Conservation (phyloP, 2,113 vertebrate genomes). For the Anguilla japonica region DNA sequence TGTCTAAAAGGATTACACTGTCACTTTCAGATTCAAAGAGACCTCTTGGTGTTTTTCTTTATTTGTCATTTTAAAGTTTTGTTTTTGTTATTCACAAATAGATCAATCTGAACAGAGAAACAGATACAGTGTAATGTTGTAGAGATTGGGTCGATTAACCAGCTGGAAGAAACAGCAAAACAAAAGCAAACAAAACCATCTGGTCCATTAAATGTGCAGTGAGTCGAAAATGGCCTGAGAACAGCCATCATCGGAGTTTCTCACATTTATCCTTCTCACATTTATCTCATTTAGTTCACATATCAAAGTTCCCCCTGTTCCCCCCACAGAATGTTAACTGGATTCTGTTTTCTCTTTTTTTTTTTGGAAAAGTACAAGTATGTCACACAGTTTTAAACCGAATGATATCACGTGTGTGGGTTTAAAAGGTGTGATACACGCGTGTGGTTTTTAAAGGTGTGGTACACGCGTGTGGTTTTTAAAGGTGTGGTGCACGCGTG, state of each 20-base stretch:
- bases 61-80: background rate
- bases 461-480: background rate
- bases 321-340: background rate
- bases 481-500: no score
- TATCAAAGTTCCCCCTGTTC: background rate
- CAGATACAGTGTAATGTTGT: background rate
- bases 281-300: no score
- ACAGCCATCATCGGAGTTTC: background rate
- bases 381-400: background rate
- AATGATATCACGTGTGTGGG: no score
- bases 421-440: no score
- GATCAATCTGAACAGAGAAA: background rate
- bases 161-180: conserved; percentile 5
- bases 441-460: background rate
- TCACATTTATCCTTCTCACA: background rate
- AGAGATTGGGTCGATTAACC: background rate
- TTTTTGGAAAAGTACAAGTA: background rate
- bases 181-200: conserved; percentile 29
- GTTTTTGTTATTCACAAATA: background rate
- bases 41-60: background rate
- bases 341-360: background rate
- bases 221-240: background rate
- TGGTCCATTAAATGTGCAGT: background rate
- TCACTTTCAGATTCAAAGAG: background rate
- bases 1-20: background rate